Evolutionary conservation across 2,113 vertebrate species (phyloP), one percentile per base, ranked within the genome.

Genomic region (Paedocypris sp.): DNA sequence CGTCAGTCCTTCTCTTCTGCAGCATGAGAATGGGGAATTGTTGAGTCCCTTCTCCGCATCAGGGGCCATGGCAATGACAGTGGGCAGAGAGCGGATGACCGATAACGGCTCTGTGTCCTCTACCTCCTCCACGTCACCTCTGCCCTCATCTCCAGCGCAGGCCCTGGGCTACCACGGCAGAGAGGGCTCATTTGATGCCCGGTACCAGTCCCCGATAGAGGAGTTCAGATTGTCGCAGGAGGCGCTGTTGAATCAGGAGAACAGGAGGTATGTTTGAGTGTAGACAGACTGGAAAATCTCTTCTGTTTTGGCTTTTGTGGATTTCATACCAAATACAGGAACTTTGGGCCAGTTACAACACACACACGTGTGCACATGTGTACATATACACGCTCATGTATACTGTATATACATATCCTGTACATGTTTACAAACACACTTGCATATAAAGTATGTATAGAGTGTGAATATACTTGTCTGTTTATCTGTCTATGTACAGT

Each of bases 201-300:
- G 93, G 58, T 98, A 94, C 77, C 93, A 97, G 76, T 89, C 91
- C n/a, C 87, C 92, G 0, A 80, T 93, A 0, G 93, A 97, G 7
- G 94, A 99, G 28, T 92, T 98, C 50, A 83, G 90, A 11, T 80
- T 90, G 25, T 87, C 91, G 1, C 94, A 92, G 73, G 93, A 98
- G 75, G 83, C 89, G 6, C 84, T 96, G 0, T 32, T 91, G 46
- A 94, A 98, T 58, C 90, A 91, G 64, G 86, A 93, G 73, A 94
- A 88, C 73, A 82, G 90, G 62, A 91, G 92, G 95, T 93, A 47
- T 12, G 65, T 18, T 15, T 11, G n/a, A 7, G 4, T 25, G n/a
- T n/a, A n/a, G n/a, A n/a, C n/a, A n/a, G n/a, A n/a, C n/a, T n/a
- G n/a, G n/a, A n/a, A n/a, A n/a, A n/a, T n/a, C n/a, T n/a, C n/a